Evolutionary conservation across 2,113 vertebrate species (phyloP).

Genomic region (Phocoena sinus): DNA sequence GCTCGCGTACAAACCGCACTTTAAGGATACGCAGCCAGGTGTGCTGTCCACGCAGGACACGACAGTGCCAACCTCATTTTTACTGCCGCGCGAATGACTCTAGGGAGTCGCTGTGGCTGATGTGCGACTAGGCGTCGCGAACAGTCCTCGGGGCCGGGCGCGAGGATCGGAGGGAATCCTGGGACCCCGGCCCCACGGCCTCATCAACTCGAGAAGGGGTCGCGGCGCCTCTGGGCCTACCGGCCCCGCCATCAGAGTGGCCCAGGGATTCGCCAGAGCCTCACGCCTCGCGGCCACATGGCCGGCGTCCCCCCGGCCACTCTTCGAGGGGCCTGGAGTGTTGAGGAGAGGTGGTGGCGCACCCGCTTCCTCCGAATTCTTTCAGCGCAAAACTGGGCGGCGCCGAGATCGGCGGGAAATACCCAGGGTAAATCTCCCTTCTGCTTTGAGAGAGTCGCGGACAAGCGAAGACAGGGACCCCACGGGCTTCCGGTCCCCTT

Average conservation of each 20-base stretch:
- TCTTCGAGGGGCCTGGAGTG: background rate
- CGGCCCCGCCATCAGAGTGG: too few relatives aligned
- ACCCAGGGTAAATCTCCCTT: background rate
- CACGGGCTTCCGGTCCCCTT: background rate
- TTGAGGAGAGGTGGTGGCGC: background rate
- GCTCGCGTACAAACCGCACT: background rate
- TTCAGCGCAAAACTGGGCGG: background rate
- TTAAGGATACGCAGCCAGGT: background rate
- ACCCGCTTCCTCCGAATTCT: constrained; percentile 61
- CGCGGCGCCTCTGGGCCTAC: background rate
- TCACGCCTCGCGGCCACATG: background rate
- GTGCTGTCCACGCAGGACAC: background rate
- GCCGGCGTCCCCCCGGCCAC: background rate
- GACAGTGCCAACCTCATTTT: background rate
- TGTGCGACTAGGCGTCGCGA: background rate
- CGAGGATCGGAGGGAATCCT: background rate
- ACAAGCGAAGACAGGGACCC: background rate
- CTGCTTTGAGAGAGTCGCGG: background rate
- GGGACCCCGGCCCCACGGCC: background rate
- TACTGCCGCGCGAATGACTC: background rate
- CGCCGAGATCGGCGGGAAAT: background rate
- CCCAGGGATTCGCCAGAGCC: background rate
- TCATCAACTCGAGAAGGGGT: background rate
- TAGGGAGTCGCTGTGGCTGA: background rate
- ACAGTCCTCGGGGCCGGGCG: background rate